Conservation (phyloP, 2,888 invertebrate species). For the Melanchra persicariae region DNA sequence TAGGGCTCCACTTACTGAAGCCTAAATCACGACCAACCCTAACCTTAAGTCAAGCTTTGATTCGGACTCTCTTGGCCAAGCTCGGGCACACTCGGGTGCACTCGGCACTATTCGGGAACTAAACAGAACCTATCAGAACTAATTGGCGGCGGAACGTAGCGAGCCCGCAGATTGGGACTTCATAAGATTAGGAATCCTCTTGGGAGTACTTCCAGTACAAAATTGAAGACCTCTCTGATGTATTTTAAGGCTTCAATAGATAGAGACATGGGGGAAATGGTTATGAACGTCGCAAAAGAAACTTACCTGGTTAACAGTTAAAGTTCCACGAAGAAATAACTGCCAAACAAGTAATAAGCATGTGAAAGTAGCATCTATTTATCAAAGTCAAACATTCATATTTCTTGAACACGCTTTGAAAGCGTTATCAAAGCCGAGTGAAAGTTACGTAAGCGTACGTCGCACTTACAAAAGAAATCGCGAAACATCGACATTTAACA, state of each 20-base stretch:
- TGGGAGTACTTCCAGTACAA: slow-evolving; percentile 49
- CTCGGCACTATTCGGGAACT: slow-evolving; percentile 70
- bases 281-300: slow-evolving; percentile 17
- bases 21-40: slow-evolving; percentile 59
- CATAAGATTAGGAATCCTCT: slow-evolving; percentile 75
- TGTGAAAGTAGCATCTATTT: slow-evolving; percentile 51
- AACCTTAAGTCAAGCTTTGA: slow-evolving; percentile 52
- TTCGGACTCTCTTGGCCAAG: slow-evolving; percentile 52
- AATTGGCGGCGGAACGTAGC: slow-evolving; percentile 80
- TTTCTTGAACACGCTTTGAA: slow-evolving; percentile 48
- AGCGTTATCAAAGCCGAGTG: slow-evolving; percentile 36
- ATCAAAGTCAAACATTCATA: slow-evolving; percentile 55
- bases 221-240: slow-evolving; percentile 53
- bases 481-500: slow-evolving; percentile 56
- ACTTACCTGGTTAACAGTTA: slow-evolving; percentile 19
- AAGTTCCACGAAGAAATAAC: slow-evolving; percentile 37
- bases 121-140: slow-evolving; percentile 78
- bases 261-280: background rate
- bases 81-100: slow-evolving; percentile 54
- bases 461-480: slow-evolving; percentile 55
- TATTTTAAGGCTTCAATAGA: slow-evolving; percentile 52
- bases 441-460: slow-evolving; percentile 50
- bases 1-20: slow-evolving; percentile 42
- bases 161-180: slow-evolving; percentile 76
- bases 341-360: slow-evolving; percentile 47